Percentiles rank a stretch among this genome's conserved stretches.
phyloP scores from a whole-genome alignment of 2,888 invertebrate species.

The Ennomos erosarius region DNA sequence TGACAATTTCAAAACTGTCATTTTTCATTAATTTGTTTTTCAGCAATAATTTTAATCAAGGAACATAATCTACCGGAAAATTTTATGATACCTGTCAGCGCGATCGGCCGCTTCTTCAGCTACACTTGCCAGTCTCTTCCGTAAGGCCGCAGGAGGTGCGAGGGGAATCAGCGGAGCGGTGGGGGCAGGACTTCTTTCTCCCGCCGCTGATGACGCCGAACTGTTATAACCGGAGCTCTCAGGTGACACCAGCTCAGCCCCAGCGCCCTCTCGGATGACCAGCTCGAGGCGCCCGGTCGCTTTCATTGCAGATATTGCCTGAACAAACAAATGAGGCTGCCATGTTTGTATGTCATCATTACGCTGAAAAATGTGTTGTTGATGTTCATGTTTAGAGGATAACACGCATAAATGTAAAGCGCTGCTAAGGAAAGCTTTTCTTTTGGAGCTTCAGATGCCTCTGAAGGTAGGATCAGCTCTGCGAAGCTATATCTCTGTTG shows the following conservation, averaged over 20 bases:
- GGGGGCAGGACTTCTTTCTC: conserved; percentile 88
- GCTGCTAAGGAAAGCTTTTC: no score
- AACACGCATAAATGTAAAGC: no score
- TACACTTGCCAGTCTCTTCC: conserved; percentile 89
- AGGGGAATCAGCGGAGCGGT: conserved; percentile 58
- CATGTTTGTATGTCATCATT: no score
- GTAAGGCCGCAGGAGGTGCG: conserved; percentile 86
- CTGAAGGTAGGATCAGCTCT: no score
- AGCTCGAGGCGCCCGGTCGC: conserved; percentile 91
- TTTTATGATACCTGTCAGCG: conserved; percentile 77
- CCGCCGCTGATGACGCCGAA: conserved; percentile 92
- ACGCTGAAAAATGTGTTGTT: no score
- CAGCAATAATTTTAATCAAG: no score
- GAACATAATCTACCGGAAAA: no score
- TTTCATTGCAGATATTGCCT: conserved; percentile 94
- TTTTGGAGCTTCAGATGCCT: no score
- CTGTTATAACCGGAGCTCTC: conserved; percentile 94
- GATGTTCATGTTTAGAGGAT: no score
- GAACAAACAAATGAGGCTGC: conserved; percentile 38
- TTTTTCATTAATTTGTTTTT: no score
- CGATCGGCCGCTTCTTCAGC: conserved; percentile 89
- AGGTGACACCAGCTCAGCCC: conserved; percentile 91
- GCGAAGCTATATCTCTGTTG: no score
- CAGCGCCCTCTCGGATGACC: conserved; percentile 91
- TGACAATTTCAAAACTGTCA: no score